Evolutionary conservation across 1,140 invertebrate species (phyloP), one percentile per base, ranked within the genome.

Genomic region (Vanessa tameamea): DNA sequence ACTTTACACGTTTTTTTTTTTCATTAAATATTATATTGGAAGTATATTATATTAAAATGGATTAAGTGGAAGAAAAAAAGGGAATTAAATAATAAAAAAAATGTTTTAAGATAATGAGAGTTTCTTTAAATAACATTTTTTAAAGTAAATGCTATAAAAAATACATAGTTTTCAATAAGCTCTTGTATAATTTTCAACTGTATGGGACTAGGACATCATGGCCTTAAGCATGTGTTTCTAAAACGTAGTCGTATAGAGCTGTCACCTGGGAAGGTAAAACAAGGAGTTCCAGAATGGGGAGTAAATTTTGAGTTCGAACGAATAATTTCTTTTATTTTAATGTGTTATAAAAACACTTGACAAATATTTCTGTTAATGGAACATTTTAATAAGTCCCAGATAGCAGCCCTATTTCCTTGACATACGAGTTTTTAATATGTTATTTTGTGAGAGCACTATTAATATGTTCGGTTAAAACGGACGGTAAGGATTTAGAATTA

Each of bases 401-500:
- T 57, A 9, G 20, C 53, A 57, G 53, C 20, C 11, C 13, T 23
- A 57, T 57, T 12, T 12, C 9, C 0, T 57, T 16, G 0, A 57
- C n/a, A 8, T 11, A 57, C 53, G 53, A 57, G 53, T 57, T 57
- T 12, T 57, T 26, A 23, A 11, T 16, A 57, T 57, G 20, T 23
- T 64, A 64, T 14, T 64, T 43, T 64, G 12, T 13, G 43, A 64
- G 72, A 77, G 76, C 76, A 47, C 50, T 66, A 43, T 51, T 48
- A 23, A 57, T 72, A 23, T 65, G 63, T 66, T 74, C 67, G 63
- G 59, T 73, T 76, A 61, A 69, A 72, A 65, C 81, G 82, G 82
- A 82, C 81, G 82, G 82, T 80, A 72, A 78, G 80, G 77, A 72
- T 61, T 73, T 79, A 64, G 64, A 80, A 80, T 76, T 57, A 76